Base-by-base conservation (phyloP, 2,113 vertebrate genomes). In the Anolis carolinensis region DNA sequence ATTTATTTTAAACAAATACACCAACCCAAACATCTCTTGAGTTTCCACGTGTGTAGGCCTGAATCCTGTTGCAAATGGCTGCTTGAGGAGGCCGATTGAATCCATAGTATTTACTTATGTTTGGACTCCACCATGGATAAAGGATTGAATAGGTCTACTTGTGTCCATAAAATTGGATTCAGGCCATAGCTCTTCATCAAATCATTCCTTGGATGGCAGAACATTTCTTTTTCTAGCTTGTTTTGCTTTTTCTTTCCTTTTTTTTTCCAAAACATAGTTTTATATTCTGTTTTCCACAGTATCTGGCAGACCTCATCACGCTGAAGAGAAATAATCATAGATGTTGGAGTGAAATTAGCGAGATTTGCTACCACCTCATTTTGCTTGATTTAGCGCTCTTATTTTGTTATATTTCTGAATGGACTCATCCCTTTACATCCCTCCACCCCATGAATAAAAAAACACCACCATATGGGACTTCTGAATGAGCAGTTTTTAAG, bases 201-300 rank as follows among this genome's bases (percentile, higher is more conserved):
- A 81, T 89, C 92, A 86, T 90, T 79, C 86, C 72, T 92, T 86
- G 82, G 89, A 93, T 92, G 76, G 5, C 18, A 76, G 25, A 0
- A 0, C 85, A 87, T 83, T 23, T 90, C 80, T 77, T 92, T 84
- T 73, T 83, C 77, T 91, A 91, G 79, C 76, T 92, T 88, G 5
- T 86, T 93, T 93, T 89, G 87, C 23, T 72, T 65, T 44, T 44
- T 44, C n/a, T 44, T 44, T 5, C 39, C 89, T 93, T 94, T 78
- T 30, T 87, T 0, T 89, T 81, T 86, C 92, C 81, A 59, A 59
- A 59, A 59, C 14, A 79, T 81, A 83, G 9, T 23, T 83, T 65
- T 84, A 88, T 83, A 91, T 78, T 91, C 89, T 92, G 90, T 90
- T 93, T 94, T 86, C 93, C 91, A 92, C 94, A 87, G 39, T 88